phyloP scores from a whole-genome alignment of 2,888 invertebrate species.

The Andricus quercusramuli region DNA sequence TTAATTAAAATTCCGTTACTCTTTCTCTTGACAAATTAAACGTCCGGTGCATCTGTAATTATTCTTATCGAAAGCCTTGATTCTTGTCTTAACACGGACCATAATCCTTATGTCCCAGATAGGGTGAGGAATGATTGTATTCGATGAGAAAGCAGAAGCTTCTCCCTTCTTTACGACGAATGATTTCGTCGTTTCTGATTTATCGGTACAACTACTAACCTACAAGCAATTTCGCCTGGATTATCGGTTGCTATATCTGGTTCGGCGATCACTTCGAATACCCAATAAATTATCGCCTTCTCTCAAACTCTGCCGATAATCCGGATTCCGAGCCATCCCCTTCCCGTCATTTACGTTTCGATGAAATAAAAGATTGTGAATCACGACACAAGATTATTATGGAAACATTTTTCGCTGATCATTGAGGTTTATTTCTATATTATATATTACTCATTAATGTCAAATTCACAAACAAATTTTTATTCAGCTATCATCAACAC shows the following conservation, averaged over 20 bases:
- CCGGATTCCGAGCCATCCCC: neutral
- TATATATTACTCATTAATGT: neutral
- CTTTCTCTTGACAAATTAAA: neutral
- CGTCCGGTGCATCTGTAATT: neutral
- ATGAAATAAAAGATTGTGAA: neutral
- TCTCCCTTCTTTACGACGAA: slow-evolving; percentile 20
- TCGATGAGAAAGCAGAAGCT: slow-evolving; percentile 15
- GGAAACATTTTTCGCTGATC: neutral
- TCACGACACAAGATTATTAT: neutral
- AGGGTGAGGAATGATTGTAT: slow-evolving; percentile 11
- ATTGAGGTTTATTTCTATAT: neutral
- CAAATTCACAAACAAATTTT: no score
- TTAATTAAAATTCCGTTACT: no score
- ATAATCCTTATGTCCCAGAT: slow-evolving; percentile 17
- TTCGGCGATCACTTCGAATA: slow-evolving; percentile 14
- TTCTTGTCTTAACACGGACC: slow-evolving; percentile 15
- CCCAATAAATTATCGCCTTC: slow-evolving; percentile 29
- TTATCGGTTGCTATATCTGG: slow-evolving; percentile 31
- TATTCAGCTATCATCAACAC: no score
- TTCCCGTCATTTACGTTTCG: neutral
- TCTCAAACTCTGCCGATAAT: slow-evolving; percentile 5
- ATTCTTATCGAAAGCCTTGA: neutral
- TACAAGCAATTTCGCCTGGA: slow-evolving; percentile 33
- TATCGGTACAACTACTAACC: neutral
- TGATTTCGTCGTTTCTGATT: slow-evolving; percentile 20